phyloP scores from a whole-genome alignment of 2,797 vertebrate species.

The Hemitrygon akajei region DNA sequence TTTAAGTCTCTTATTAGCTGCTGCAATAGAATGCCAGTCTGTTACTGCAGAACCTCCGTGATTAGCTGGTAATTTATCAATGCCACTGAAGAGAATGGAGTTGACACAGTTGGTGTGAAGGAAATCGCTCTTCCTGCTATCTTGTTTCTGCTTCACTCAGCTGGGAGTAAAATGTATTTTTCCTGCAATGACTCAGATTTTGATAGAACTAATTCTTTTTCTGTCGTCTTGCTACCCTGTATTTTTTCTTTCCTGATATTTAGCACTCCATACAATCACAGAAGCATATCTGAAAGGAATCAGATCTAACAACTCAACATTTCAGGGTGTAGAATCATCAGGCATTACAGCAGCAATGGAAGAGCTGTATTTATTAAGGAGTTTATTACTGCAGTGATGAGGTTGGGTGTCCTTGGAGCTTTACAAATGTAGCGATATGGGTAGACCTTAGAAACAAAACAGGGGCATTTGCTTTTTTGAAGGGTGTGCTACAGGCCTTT shows the following conservation, averaged over 20 bases:
- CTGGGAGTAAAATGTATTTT: background rate
- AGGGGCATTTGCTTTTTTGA: too few relatives aligned
- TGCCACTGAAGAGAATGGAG: background rate
- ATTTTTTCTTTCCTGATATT: background rate
- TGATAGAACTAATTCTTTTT: background rate
- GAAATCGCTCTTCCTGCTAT: background rate
- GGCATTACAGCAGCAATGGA: too few relatives aligned
- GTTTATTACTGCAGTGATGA: too few relatives aligned
- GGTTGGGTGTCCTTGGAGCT: too few relatives aligned
- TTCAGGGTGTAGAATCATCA: too few relatives aligned
- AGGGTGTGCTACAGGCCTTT: too few relatives aligned
- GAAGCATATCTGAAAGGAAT: too few relatives aligned
- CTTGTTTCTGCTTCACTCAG: background rate
- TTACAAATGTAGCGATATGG: too few relatives aligned
- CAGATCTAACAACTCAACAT: too few relatives aligned
- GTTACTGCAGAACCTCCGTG: background rate
- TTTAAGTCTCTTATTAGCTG: background rate
- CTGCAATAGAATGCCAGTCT: background rate
- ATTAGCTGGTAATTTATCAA: background rate
- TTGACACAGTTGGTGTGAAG: background rate
- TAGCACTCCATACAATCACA: background rate
- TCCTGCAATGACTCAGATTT: background rate
- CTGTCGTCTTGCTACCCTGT: background rate
- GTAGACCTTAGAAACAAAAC: too few relatives aligned
- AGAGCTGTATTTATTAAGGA: too few relatives aligned